Conservation (phyloP, 2,888 invertebrate species). For the Toxonevra muliebris region DNA sequence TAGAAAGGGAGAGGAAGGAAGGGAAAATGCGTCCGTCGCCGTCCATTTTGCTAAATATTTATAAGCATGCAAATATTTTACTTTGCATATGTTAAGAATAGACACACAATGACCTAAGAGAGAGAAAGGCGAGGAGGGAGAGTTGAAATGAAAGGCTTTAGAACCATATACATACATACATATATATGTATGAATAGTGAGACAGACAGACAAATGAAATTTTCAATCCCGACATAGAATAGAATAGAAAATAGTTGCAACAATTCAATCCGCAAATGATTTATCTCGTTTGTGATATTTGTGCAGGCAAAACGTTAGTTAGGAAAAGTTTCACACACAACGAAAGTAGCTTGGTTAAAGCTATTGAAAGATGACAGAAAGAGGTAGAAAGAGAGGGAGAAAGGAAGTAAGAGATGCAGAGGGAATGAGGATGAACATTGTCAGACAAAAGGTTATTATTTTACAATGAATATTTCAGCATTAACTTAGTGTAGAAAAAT, state of each 20-base stretch:
- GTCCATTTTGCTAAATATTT: conserved; percentile 54
- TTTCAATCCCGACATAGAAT: too few species aligned
- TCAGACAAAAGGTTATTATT: conserved; percentile 58
- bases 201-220: conserved; percentile 16
- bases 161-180: not conserved
- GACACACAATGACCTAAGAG: conserved; percentile 14
- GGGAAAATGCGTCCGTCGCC: too few species aligned
- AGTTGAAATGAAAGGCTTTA: not conserved
- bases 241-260: conserved; percentile 38
- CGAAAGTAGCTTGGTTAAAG: not conserved
- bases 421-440: conserved; percentile 22
- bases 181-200: not conserved
- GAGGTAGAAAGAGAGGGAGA: not conserved
- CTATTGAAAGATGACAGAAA: not conserved
- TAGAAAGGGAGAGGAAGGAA: conserved; percentile 22
- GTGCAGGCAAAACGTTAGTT: conserved; percentile 34
- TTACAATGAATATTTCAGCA: conserved; percentile 49
- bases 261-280: conserved; percentile 58
- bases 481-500: not conserved
- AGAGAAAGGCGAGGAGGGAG: not conserved
- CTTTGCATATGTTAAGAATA: conserved; percentile 60
- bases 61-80: conserved; percentile 64
- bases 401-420: not conserved
- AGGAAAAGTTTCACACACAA: not conserved
- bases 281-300: conserved; percentile 48